Conservation (phyloP, 2,888 invertebrate genomes). For the Acronicta psi region DNA sequence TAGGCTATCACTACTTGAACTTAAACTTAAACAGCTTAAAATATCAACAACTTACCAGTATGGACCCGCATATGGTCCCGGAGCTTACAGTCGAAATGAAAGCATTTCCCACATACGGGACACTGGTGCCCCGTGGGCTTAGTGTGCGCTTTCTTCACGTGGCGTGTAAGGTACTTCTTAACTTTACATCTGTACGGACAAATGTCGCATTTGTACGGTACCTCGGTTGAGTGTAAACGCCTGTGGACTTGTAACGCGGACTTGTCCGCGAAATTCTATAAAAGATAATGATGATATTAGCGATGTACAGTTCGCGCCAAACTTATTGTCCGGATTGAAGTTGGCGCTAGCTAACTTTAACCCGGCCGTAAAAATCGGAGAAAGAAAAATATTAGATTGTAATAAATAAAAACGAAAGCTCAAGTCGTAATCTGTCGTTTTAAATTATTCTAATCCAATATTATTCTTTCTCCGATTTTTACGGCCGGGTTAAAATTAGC, state of each 20-base stretch:
- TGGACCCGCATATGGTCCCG: conserved; percentile 68
- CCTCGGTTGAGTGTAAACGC: conserved; percentile 55
- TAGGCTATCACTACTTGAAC: neutral
- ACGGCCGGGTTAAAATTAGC: no score
- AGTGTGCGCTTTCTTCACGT: conserved; percentile 59
- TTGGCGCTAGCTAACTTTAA: no score
- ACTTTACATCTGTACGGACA: conserved; percentile 67
- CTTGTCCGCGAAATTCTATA: conserved; percentile 61
- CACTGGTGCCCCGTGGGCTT: conserved; percentile 57
- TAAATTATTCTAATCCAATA: no score
- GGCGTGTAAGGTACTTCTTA: conserved; percentile 65
- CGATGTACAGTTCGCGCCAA: no score
- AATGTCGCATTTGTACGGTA: conserved; percentile 60
- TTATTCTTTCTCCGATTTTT: no score
- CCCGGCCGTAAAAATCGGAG: no score
- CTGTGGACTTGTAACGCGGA: conserved; percentile 53
- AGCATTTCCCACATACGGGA: conserved; percentile 64
- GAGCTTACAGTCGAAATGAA: conserved; percentile 60
- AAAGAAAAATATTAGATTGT: no score
- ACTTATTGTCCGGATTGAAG: no score
- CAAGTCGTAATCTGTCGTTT: no score
- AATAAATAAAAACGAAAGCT: no score
- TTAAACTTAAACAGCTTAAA: no score
- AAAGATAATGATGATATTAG: no score
- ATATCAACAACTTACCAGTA: conserved; percentile 48